phyloP scores from a whole-genome alignment of 2,888 invertebrate genomes.

The Drosophila greeni region DNA sequence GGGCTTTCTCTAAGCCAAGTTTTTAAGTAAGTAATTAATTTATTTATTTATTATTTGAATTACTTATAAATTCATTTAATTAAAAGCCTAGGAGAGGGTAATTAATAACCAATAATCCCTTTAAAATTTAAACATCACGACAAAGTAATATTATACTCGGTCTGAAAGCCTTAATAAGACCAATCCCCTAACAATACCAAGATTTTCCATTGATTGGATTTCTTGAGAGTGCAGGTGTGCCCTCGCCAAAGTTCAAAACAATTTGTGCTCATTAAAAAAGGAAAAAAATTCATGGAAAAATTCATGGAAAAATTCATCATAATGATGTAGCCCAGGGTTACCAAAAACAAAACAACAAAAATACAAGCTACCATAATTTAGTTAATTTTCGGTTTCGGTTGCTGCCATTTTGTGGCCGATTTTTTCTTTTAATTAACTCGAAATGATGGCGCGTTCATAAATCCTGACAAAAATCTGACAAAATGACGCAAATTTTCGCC shows the following conservation, averaged over 20 bases:
- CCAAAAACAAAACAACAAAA: conserved; percentile 23
- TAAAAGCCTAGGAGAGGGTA: fast-evolving
- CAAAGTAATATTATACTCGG: not conserved
- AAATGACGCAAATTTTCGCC: conserved; percentile 66
- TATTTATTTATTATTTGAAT: not conserved
- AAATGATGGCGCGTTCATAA: conserved; percentile 59
- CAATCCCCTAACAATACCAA: conserved; percentile 5
- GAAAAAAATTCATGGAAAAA: conserved; percentile 61
- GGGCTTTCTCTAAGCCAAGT: too few species aligned
- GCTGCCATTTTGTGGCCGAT: conserved; percentile 33
- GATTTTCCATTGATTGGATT: conserved; percentile 19
- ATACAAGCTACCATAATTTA: conserved; percentile 54
- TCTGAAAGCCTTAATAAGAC: conserved; percentile 3
- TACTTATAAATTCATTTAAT: too few species aligned
- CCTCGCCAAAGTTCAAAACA: conserved; percentile 57
- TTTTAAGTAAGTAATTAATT: too few species aligned
- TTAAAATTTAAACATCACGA: not conserved
- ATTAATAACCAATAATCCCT: not conserved
- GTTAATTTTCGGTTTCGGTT: conserved; percentile 59
- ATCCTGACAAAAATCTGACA: conserved; percentile 61
- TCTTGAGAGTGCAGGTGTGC: conserved; percentile 29
- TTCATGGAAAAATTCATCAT: conserved; percentile 48
- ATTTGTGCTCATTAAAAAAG: conserved; percentile 68
- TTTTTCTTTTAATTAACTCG: conserved; percentile 65
- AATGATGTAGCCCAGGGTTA: conserved; percentile 64